Percentiles rank a stretch among this genome's conserved stretches.
Evolutionary conservation across 2,888 invertebrate species (phyloP).

Genomic region (Minunthozetes semirufus): DNA sequence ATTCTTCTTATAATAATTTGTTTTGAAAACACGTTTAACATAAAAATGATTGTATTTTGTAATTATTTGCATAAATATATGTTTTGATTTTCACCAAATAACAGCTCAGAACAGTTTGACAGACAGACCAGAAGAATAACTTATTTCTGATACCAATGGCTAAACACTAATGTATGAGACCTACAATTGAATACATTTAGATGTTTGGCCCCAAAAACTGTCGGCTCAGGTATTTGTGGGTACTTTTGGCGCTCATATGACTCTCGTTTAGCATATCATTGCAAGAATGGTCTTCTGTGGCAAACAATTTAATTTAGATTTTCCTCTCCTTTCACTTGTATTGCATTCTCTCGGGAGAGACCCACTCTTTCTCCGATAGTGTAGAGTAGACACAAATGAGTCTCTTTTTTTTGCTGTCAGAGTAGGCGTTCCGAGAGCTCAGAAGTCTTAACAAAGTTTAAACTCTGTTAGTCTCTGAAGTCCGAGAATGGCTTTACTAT

Average conservation of each 20-base stretch:
- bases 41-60: background rate
- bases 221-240: background rate
- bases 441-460: conserved; percentile 16
- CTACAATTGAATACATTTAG: no score
- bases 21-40: background rate
- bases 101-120: background rate
- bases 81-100: conserved; percentile 4
- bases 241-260: background rate
- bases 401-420: conserved; percentile 11
- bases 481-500: conserved; percentile 3
- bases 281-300: conserved; percentile 11
- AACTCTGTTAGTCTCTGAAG: no score
- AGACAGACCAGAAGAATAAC: no score
- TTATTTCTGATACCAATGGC: no score
- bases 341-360: conserved; percentile 5
- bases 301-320: conserved; percentile 29
- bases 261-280: conserved; percentile 5
- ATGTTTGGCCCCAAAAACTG: background rate
- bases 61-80: conserved; percentile 29
- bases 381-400: background rate
- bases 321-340: conserved; percentile 3
- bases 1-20: background rate
- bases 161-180: no score
- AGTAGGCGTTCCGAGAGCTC: conserved; percentile 13
- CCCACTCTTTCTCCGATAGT: conserved; percentile 8